Conservation (phyloP, 2,888 invertebrate species). For the Iselma pallidipennis region DNA sequence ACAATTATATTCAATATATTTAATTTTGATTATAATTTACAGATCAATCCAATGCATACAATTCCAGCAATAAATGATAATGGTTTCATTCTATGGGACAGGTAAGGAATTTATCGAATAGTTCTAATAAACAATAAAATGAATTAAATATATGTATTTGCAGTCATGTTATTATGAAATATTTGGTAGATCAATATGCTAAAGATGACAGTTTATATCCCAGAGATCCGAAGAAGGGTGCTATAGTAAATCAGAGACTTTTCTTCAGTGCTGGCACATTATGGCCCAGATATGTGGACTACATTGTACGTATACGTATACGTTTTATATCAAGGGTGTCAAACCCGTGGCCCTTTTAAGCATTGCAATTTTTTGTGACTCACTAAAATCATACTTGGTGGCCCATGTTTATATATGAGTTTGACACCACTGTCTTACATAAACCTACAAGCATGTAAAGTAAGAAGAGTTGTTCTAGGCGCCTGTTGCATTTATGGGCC, state of each 20-base stretch:
- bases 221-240: slow-evolving; percentile 64
- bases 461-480: slow-evolving; percentile 30
- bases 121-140: slow-evolving; percentile 5
- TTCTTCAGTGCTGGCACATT: slow-evolving; percentile 64
- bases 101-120: slow-evolving; percentile 52
- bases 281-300: slow-evolving; percentile 54
- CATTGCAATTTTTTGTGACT: no score
- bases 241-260: slow-evolving; percentile 65
- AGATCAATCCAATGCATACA: slow-evolving; percentile 74
- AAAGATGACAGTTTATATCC: slow-evolving; percentile 68
- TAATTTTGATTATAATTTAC: slow-evolving; percentile 37
- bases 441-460: no score
- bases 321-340: not conserved
- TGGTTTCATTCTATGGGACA: slow-evolving; percentile 72
- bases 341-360: no score
- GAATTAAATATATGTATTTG: slow-evolving; percentile 36
- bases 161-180: slow-evolving; percentile 70
- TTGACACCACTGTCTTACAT: no score
- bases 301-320: slow-evolving; percentile 60
- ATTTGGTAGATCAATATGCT: slow-evolving; percentile 68
- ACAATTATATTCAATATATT: slow-evolving; percentile 1
- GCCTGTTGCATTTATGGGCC: slow-evolving; percentile 37
- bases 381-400: no score
- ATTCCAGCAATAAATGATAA: slow-evolving; percentile 74
- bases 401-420: no score